Base-by-base conservation (phyloP, 2,888 invertebrate species). In the Drosophila dives region DNA sequence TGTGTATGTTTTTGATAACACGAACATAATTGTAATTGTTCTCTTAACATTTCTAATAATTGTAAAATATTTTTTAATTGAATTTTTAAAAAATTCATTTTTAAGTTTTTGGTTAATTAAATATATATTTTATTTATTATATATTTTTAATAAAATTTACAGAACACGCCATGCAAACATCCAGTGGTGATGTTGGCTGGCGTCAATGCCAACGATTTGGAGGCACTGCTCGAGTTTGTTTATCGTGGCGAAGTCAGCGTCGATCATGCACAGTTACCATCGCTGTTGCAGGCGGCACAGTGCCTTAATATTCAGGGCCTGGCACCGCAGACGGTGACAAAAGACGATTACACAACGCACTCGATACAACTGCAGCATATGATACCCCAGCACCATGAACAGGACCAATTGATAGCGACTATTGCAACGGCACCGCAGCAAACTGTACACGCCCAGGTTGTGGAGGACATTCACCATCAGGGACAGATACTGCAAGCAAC, bases 101-200 rank as follows among this genome's bases (percentile, higher is more conserved):
- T 15, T 15, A 36, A 38, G 3, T 15, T 12, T 0, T 36, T 54
- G 6, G 36, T 6, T 64, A 32, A 56, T 42, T 42, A 7, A 12
- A 7, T 45, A 20, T 23, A n/a, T 34, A n/a, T 45, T 34, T 33
- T 12, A 63, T 64, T 23, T 36, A 45, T 34, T 17, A 23, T 34
- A 53, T 64, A 67, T 42, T 32, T 58, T 58, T 20, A 17, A 17
- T 45, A 6, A n/a, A 32, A 6, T 17, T 0, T 75, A 95, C 75
- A 95, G 95, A 95, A 94, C 79, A 95, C 95, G 65, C 94, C 95
- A 84, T 95, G 95, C 91, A 94, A 95, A 81, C 95, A 95, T 93
- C 95, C 95, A 40, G 94, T 95, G 36, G 94, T 95, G n/a, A 94
- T 95, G 94, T 91, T 95, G 83, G 95, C 95, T 53, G 95, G 95